Conservation (phyloP, 1,140 invertebrate species). For the Brachionus plicatilis region DNA sequence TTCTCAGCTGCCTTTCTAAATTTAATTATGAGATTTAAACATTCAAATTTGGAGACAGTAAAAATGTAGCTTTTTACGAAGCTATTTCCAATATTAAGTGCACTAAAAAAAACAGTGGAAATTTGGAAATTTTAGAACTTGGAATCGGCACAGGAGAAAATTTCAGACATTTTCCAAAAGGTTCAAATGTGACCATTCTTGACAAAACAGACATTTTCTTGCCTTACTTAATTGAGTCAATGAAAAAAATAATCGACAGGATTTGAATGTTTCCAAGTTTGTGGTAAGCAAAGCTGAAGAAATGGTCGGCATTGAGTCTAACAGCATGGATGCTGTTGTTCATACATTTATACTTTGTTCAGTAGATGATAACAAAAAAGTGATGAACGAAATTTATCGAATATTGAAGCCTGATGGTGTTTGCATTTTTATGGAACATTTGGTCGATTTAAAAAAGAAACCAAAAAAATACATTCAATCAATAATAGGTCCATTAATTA, state of each 20-base stretch:
- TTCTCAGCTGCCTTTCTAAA: too few species aligned
- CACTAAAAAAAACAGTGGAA: neutral
- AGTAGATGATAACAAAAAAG: neutral
- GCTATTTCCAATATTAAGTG: neutral
- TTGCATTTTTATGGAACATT: constrained; percentile 23
- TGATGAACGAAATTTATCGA: neutral
- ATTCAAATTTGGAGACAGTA: too few species aligned
- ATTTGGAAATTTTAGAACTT: constrained; percentile 30
- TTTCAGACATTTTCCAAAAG: neutral
- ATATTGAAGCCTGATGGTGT: constrained; percentile 18
- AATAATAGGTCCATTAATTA: neutral
- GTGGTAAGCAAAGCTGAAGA: neutral
- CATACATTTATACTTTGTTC: constrained; percentile 18
- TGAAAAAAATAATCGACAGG: neutral
- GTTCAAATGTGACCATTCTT: neutral
- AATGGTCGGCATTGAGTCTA: constrained; percentile 6
- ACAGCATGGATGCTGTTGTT: constrained; percentile 10
- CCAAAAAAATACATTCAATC: neutral
- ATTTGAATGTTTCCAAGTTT: neutral
- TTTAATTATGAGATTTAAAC: too few species aligned
- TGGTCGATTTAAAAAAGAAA: neutral
- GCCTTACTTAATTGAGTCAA: constrained; percentile 10
- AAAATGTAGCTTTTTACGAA: too few species aligned
- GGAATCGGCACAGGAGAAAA: constrained; percentile 35
- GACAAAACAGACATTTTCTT: neutral